Base-by-base conservation (phyloP, 2,797 vertebrate genomes). In the Sebastolobus altivelis region DNA sequence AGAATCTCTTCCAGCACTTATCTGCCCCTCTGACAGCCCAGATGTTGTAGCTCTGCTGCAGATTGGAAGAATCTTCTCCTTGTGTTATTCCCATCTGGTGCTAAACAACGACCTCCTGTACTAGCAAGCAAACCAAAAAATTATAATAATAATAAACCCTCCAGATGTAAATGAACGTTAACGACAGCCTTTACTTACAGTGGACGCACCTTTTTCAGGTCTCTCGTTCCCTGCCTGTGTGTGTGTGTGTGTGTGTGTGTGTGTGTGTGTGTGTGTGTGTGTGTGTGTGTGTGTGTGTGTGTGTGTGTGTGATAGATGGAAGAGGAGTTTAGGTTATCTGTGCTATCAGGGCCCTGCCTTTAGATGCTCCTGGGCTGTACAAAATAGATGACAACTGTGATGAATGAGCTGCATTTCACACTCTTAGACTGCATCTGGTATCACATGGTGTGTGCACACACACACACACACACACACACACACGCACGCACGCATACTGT, bases 371-470 rank as follows among this genome's bases (percentile, higher is more conserved):
- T 83, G 75, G 88, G 56, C 90, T 87, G 55, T 80, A 89, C 87
- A 87, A 81, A 89, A 85, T 72, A 89, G 84, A 87, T 87, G 84
- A 88, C 88, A 91, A 69, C 58, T 72, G 77, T 94, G 91, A 93
- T 91, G 81, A 93, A 93, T 92, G 90, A 85, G 84, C 80, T 75
- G 49, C 82, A 89, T 93, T 93, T 90, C 76, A 88, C 83, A 82
- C 78, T 85, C 80, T 89, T 78, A 75, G 66, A 86, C 77, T 75
- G 61, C 27, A 80, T 88, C 87, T 85, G 65, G 54, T 82, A 52
- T 76, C 79, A 82, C 67, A 55, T 29, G 8, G 40, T 67, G 43
- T 25, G 6, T 56, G 12, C 33, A 52, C 59, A 71, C 65, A 60
- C 71, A 72, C 59, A 49, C 49, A 81, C 70, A 59, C 77, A 78